Percentiles rank a stretch among this genome's conserved stretches.
These are phyloP conservation scores for Scomber scombrus DNA, from an alignment of 2,113 vertebrate species.

Conservation along the genomic window DNA sequence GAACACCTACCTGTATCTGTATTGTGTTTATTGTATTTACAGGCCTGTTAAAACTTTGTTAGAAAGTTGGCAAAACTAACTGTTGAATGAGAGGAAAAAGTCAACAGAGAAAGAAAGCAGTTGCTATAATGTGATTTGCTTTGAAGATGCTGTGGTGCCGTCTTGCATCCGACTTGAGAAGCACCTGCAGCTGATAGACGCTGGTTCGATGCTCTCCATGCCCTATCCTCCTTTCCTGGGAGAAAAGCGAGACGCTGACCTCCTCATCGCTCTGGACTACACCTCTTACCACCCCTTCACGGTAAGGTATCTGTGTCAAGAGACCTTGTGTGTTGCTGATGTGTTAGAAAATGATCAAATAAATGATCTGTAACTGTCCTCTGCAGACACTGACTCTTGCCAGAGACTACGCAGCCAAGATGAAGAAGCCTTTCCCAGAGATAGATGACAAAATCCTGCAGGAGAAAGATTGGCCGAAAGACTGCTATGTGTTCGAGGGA, in stretches of 20 bases:
- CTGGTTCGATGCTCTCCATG: conserved; percentile 57
- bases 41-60: too few relatives aligned
- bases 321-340: neutral
- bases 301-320: conserved; percentile 35
- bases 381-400: conserved; percentile 67
- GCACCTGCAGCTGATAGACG: conserved; percentile 59
- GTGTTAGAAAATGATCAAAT: too few relatives aligned
- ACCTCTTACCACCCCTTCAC: conserved; percentile 70
- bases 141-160: conserved; percentile 40
- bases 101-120: too few relatives aligned
- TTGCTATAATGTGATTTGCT: neutral
- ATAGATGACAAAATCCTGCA: conserved; percentile 54
- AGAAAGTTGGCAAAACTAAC: too few relatives aligned
- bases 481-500: conserved; percentile 72
- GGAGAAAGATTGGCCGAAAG: conserved; percentile 65
- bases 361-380: conserved; percentile 1
- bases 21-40: too few relatives aligned
- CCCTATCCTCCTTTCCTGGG: conserved; percentile 73
- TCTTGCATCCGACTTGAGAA: neutral
- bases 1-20: too few relatives aligned
- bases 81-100: too few relatives aligned
- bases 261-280: conserved; percentile 71
- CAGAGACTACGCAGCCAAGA: conserved; percentile 55
- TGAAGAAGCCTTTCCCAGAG: conserved; percentile 70
- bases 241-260: conserved; percentile 69